Evolutionary conservation across 2,113 vertebrate species (phyloP).

Genomic region (Spermophilus dauricus): DNA sequence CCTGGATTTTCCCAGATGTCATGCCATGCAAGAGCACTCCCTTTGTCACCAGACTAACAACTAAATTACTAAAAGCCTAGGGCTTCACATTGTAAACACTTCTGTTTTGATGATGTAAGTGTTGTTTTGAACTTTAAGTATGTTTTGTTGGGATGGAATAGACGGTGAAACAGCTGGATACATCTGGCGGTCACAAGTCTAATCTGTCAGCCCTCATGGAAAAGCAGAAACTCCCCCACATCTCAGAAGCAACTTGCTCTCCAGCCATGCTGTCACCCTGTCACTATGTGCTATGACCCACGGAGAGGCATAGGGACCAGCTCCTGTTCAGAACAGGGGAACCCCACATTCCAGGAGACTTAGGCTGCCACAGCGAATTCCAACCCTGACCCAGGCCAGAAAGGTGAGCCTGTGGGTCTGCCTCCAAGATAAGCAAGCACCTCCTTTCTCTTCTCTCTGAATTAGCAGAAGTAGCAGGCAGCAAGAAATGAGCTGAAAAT

Average conservation of each 20-base stretch:
- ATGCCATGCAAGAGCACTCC: neutral
- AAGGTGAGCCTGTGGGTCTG: neutral
- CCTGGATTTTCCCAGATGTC: neutral
- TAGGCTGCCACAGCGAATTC: neutral
- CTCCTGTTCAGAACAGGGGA: neutral
- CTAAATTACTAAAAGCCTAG: constrained; percentile 55
- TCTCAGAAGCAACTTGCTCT: neutral
- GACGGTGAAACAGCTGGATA: constrained; percentile 65
- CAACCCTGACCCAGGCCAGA: neutral
- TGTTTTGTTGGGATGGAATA: constrained; percentile 32
- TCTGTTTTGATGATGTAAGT: constrained; percentile 71
- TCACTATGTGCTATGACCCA: neutral
- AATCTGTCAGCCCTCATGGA: neutral
- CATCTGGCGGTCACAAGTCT: constrained; percentile 58
- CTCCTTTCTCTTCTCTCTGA: neutral
- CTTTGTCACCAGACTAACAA: constrained; percentile 24
- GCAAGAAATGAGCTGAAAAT: neutral
- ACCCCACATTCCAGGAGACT: neutral
- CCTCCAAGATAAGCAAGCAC: neutral
- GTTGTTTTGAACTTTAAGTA: constrained; percentile 65
- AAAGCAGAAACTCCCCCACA: neutral
- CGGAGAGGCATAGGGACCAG: neutral
- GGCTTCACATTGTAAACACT: constrained; percentile 43
- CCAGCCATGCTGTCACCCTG: neutral
- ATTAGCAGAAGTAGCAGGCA: neutral